phyloP scores from a whole-genome alignment of 2,797 vertebrate genomes.

The Stomatorhinus walkeri region DNA sequence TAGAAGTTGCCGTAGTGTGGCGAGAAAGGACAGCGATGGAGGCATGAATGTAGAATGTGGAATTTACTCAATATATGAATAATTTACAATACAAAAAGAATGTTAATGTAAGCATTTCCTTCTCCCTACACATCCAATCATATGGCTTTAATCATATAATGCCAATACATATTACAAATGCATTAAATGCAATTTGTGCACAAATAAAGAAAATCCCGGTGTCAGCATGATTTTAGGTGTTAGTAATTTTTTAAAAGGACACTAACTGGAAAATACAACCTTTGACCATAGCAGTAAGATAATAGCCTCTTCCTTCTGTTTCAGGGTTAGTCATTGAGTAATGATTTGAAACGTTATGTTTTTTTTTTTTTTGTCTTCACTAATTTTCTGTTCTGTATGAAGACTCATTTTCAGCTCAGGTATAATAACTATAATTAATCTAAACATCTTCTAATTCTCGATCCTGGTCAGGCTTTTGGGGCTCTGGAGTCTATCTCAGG shows the following conservation, averaged over 20 bases:
- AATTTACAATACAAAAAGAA: background rate
- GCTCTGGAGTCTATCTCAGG: background rate
- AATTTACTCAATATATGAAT: background rate
- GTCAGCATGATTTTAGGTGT: background rate
- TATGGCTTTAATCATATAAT: background rate
- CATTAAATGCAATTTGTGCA: background rate
- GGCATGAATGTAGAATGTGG: background rate
- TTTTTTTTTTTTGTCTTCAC: background rate
- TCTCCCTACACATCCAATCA: background rate
- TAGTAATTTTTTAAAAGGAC: conserved; percentile 1
- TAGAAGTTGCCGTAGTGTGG: background rate
- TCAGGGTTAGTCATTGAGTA: background rate
- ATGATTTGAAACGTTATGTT: background rate
- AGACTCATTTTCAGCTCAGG: background rate
- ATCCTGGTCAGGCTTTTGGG: background rate
- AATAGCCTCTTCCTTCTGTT: background rate
- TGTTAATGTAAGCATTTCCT: conserved; percentile 1
- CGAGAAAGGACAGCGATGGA: background rate
- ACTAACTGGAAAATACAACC: background rate
- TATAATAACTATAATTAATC: background rate
- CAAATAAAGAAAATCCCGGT: background rate
- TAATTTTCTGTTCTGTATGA: background rate
- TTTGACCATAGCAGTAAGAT: background rate
- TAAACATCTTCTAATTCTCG: background rate
- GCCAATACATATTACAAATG: background rate